Evolutionary conservation across 2,113 vertebrate species (phyloP).

Genomic region (Cephalopterus ornatus): DNA sequence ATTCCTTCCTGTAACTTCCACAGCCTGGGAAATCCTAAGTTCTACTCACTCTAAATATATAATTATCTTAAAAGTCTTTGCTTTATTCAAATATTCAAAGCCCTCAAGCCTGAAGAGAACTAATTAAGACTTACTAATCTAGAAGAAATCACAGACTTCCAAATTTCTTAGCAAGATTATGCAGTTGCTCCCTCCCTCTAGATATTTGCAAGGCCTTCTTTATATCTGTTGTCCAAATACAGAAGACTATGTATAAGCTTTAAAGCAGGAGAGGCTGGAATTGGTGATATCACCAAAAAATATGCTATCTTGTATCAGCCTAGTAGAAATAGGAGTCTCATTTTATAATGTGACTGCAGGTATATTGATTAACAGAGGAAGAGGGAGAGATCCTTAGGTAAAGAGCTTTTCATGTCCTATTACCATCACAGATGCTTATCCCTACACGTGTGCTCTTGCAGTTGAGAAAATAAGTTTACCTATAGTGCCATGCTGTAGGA

Average conservation of each 20-base stretch:
- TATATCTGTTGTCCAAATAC: background rate
- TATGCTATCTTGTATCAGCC: background rate
- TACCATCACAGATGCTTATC: background rate
- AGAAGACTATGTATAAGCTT: background rate
- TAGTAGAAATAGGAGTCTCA: background rate
- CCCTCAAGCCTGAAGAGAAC: background rate
- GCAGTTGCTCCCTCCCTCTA: background rate
- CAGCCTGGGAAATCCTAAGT: slow-evolving; percentile 2
- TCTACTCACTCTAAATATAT: slow-evolving; percentile 1
- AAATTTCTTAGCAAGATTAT: background rate
- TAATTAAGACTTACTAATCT: background rate
- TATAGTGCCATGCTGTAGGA: background rate
- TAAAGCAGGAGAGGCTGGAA: background rate
- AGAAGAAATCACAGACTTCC: background rate
- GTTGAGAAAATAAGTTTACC: background rate
- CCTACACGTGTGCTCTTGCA: fast-evolving
- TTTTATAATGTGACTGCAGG: background rate
- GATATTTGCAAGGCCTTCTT: background rate
- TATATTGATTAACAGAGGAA: background rate
- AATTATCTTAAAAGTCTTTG: slow-evolving; percentile 3
- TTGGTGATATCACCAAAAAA: background rate
- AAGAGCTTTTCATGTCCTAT: background rate
- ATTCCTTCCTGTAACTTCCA: slow-evolving; percentile 34
- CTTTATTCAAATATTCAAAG: background rate
- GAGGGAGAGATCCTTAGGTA: background rate